Conservation (phyloP, 1,140 invertebrate genomes). For the Protaetia brevitarsis region DNA sequence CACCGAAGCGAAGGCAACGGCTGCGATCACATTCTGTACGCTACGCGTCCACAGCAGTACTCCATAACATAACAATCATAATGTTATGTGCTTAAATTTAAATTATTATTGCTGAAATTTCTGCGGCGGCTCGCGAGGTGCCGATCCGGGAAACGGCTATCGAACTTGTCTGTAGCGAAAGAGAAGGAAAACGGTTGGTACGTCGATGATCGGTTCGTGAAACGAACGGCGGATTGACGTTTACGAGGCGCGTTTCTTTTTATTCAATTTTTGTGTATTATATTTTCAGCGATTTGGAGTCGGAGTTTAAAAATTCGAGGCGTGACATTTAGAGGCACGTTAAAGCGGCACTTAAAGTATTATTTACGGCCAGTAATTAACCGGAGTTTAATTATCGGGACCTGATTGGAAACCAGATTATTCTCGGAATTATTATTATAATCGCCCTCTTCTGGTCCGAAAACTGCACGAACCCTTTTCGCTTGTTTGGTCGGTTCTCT, state of each 20-base stretch:
- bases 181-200: constrained; percentile 20
- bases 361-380: constrained; percentile 46
- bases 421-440: constrained; percentile 26
- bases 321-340: constrained; percentile 45
- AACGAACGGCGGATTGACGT: constrained; percentile 35
- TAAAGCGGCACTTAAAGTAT: constrained; percentile 46
- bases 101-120: constrained; percentile 34
- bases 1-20: background rate
- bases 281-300: constrained; percentile 34
- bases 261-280: constrained; percentile 36
- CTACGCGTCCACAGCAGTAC: constrained; percentile 25
- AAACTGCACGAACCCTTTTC: background rate
- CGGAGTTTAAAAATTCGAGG: constrained; percentile 37
- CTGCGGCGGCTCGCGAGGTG: constrained; percentile 11
- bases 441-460: background rate
- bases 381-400: constrained; percentile 41
- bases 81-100: constrained; percentile 39
- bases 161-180: background rate
- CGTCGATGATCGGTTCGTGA: constrained; percentile 17
- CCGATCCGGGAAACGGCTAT: background rate
- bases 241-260: constrained; percentile 37
- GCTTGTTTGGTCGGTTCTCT: background rate
- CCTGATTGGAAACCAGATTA: constrained; percentile 36
- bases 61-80: constrained; percentile 38
- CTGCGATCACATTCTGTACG: constrained; percentile 14